Base-by-base conservation (phyloP, 2,797 vertebrate genomes). In the Gallinago solitaria region DNA sequence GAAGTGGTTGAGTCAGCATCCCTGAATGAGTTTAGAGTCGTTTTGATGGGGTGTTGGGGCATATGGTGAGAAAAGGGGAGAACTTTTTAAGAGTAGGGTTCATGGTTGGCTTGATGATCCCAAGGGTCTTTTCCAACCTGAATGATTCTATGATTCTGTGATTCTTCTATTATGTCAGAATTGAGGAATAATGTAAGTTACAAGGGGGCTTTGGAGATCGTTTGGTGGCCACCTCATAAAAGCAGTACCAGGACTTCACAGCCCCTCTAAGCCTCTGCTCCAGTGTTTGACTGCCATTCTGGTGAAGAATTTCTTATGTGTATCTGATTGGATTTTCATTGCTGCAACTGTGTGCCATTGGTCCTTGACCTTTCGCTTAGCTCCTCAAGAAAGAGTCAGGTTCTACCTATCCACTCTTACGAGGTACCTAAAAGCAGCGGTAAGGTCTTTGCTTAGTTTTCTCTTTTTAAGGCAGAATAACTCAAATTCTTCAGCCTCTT, bases 191-290 rank as follows among this genome's bases (percentile, higher is more conserved):
- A 12, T 60, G 3, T 41, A 68, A 81, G 17, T 60, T 71, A 73
- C 20, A 21, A 56, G 12, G 5, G 4, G 5, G 4, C 8, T 79
- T 4, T 39, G 48, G 24, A 57, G 4, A 6, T 86, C 5, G 1
- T 65, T 47, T 65, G 17, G 6, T 74, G 25, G n/a, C 81, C 21
- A 39, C 60, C 20, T 60, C 21, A 28, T 71, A 50, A 39, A 33
- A 85, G 21, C 37, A 43, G 6, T 51, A 53, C 20, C 4, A 30
- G 69, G 27, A 59, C 74, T 61, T 54, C 60, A 45, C 19, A 81
- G 2, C 1, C 0, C 4, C 10, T 68, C 32, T 63, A 41, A 59
- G 7, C 60, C 41, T 69, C 25, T 4, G 1, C 33, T 65, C 11
- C 25, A 7, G 4, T 45, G 3, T 86, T 83, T 67, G 9, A 12